These are phyloP conservation scores for Periphyllus acericola DNA, from an alignment of 2,888 invertebrate species.

Conservation along the genomic window DNA sequence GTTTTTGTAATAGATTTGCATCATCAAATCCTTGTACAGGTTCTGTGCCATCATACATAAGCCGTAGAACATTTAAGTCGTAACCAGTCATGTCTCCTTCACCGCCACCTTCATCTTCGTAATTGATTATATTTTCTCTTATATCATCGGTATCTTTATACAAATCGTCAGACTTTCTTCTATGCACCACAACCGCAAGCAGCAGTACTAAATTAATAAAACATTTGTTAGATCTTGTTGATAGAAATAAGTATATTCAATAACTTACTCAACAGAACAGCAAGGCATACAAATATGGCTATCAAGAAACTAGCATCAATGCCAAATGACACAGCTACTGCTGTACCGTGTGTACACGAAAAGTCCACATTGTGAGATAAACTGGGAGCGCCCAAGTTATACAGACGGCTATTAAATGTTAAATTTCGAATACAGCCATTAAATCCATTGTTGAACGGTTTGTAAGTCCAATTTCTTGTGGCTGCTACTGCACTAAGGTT, in stretches of 20 bases:
- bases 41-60: conserved; percentile 72
- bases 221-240: background rate
- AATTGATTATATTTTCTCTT: conserved; percentile 95
- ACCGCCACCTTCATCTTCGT: conserved; percentile 98
- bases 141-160: conserved; percentile 95
- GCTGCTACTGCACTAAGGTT: conserved; percentile 74
- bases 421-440: conserved; percentile 92
- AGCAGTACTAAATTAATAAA: conserved; percentile 75
- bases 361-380: conserved; percentile 77
- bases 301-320: conserved; percentile 89
- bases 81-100: conserved; percentile 93
- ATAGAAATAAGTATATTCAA: background rate
- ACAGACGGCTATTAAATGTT: conserved; percentile 86
- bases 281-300: conserved; percentile 88
- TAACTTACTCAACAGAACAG: conserved; percentile 82
- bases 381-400: conserved; percentile 87
- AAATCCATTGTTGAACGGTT: conserved; percentile 79
- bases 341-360: conserved; percentile 79
- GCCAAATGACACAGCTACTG: conserved; percentile 82
- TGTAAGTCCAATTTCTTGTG: conserved; percentile 76
- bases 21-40: conserved; percentile 64
- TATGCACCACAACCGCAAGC: conserved; percentile 89
- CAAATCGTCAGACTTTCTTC: conserved; percentile 85
- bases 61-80: conserved; percentile 82
- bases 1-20: conserved; percentile 67